Evolutionary conservation across 2,797 vertebrate species (phyloP).

Genomic region (Pelodytes ibericus): DNA sequence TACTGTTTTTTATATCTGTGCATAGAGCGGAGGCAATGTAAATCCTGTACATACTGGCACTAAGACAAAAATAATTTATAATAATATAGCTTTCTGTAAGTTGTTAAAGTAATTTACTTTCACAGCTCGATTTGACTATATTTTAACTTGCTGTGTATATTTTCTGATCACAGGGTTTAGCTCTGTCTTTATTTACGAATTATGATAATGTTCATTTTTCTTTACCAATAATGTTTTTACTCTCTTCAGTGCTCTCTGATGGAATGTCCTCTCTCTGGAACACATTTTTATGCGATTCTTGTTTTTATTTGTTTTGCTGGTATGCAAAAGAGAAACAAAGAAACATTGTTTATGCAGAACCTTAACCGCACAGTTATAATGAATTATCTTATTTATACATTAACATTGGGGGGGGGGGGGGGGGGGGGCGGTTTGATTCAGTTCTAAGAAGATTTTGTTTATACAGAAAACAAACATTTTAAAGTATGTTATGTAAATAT

Average conservation of each 20-base stretch:
- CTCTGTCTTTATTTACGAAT: slow-evolving; percentile 7
- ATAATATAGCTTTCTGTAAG: neutral
- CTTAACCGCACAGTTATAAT: slow-evolving; percentile 16
- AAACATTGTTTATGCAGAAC: slow-evolving; percentile 17
- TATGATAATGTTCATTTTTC: slow-evolving; percentile 27
- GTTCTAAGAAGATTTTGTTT: neutral
- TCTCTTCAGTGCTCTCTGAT: neutral
- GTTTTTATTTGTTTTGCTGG: slow-evolving; percentile 12
- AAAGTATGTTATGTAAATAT: neutral
- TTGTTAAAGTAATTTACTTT: neutral
- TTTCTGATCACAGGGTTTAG: neutral
- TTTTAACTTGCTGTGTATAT: neutral
- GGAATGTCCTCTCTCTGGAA: neutral
- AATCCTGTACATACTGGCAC: too few relatives aligned
- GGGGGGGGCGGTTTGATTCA: too few relatives aligned
- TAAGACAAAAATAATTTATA: too few relatives aligned
- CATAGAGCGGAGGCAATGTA: too few relatives aligned
- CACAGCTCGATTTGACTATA: neutral
- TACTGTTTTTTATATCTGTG: too few relatives aligned
- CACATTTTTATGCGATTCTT: neutral
- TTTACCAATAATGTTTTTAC: slow-evolving; percentile 28
- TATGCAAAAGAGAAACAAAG: slow-evolving; percentile 24
- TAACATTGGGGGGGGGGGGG: slow-evolving; percentile 21
- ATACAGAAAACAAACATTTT: neutral
- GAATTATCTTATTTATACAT: slow-evolving; percentile 27